phyloP scores from a whole-genome alignment of 2,113 vertebrate genomes.

The Daphoenositta chrysoptera region DNA sequence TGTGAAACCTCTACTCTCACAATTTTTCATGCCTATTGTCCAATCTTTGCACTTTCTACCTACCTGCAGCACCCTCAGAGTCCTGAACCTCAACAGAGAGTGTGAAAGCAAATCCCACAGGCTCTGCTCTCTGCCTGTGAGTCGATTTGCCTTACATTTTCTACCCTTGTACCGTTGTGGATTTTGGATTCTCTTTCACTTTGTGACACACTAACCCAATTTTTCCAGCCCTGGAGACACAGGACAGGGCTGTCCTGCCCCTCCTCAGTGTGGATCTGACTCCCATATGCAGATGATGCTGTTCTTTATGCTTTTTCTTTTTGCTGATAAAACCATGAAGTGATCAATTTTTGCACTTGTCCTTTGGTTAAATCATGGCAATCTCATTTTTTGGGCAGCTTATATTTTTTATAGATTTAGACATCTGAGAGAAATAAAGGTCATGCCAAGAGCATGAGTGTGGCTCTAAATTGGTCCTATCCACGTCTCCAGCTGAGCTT shows the following conservation, averaged over 20 bases:
- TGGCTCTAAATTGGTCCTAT: background rate
- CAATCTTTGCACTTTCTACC: background rate
- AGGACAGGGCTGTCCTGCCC: background rate
- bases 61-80: background rate
- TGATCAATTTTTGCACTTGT: background rate
- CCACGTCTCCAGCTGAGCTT: background rate
- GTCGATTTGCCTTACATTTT: background rate
- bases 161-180: background rate
- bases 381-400: background rate
- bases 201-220: background rate
- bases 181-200: background rate
- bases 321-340: background rate
- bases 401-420: background rate
- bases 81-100: background rate
- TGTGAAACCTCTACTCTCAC: background rate
- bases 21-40: background rate
- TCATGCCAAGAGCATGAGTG: background rate
- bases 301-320: background rate
- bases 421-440: background rate
- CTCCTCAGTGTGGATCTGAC: background rate
- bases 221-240: background rate
- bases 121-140: background rate
- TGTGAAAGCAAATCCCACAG: background rate
- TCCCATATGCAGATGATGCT: background rate
- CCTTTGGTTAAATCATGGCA: background rate